These are phyloP conservation scores for Pseudomyrmex flavicornis DNA, from an alignment of 1,140 invertebrate genomes.

Conservation along the genomic window DNA sequence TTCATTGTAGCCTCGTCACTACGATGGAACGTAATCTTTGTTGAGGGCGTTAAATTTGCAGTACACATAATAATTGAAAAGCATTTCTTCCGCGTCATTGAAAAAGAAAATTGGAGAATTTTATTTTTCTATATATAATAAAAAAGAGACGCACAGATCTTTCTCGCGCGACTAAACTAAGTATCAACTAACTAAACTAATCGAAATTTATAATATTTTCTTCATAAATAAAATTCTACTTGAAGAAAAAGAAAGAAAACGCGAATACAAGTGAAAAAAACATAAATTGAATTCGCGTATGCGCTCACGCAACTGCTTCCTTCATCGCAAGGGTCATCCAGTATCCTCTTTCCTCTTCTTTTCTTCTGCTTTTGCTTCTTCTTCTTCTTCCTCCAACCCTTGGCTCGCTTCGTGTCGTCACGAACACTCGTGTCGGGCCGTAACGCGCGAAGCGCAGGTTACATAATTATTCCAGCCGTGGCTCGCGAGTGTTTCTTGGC, in stretches of 20 bases:
- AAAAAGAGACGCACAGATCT: too few species aligned
- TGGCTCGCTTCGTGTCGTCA: constrained; percentile 55
- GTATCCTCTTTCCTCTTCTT: constrained; percentile 10
- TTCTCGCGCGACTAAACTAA: too few species aligned
- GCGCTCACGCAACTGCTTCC: constrained; percentile 57
- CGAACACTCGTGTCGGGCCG: constrained; percentile 61
- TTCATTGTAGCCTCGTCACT: constrained; percentile 31
- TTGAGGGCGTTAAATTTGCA: not conserved
- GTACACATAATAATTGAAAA: constrained; percentile 11
- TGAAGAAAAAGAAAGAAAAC: too few species aligned
- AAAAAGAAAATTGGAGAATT: not conserved
- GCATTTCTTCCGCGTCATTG: not conserved
- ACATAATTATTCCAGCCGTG: constrained; percentile 84
- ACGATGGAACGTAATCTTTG: constrained; percentile 3
- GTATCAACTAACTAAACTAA: too few species aligned
- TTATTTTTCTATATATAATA: not conserved
- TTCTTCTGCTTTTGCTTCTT: not conserved
- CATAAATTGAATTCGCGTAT: constrained; percentile 49
- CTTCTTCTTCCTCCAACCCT: constrained; percentile 34
- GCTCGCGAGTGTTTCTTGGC: constrained; percentile 83
- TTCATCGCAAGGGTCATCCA: constrained; percentile 68
- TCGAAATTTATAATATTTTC: not conserved
- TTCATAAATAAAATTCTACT: not conserved
- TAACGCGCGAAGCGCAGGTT: constrained; percentile 73
- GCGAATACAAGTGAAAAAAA: not conserved